These are phyloP conservation scores for Pteronura brasiliensis DNA, from an alignment of 2,113 vertebrate genomes.

Conservation along the genomic window DNA sequence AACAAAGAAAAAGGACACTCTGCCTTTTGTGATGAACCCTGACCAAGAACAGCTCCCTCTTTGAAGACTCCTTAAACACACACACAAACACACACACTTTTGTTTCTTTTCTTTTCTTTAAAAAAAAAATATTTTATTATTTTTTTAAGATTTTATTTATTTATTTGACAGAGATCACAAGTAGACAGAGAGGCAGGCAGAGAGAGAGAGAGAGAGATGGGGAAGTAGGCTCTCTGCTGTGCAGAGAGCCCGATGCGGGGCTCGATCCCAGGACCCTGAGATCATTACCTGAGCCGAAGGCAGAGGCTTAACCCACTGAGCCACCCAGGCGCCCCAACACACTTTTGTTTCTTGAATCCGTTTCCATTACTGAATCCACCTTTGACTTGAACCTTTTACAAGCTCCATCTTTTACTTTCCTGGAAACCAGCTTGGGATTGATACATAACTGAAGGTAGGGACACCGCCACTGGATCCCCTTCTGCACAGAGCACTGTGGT, in stretches of 20 bases:
- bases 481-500: background rate
- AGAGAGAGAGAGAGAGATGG: too few species aligned
- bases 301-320: too few species aligned
- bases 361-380: background rate
- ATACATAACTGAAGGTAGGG: background rate
- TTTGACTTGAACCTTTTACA: background rate
- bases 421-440: background rate
- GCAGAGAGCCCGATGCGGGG: too few species aligned
- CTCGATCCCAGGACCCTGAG: too few species aligned
- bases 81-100: too few species aligned
- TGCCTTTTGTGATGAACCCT: background rate
- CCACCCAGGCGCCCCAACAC: too few species aligned
- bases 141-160: too few species aligned
- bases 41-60: background rate
- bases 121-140: too few species aligned
- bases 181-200: too few species aligned
- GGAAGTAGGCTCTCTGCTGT: too few species aligned
- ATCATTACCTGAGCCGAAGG: too few species aligned
- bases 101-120: background rate
- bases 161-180: too few species aligned
- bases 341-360: background rate
- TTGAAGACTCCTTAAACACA: background rate
- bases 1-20: background rate
- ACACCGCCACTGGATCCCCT: background rate
- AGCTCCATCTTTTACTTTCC: background rate